Percentiles rank a stretch among this genome's conserved stretches.
Evolutionary conservation across 2,888 invertebrate genomes (phyloP).

Genomic region (Entomobrya multifasciata): DNA sequence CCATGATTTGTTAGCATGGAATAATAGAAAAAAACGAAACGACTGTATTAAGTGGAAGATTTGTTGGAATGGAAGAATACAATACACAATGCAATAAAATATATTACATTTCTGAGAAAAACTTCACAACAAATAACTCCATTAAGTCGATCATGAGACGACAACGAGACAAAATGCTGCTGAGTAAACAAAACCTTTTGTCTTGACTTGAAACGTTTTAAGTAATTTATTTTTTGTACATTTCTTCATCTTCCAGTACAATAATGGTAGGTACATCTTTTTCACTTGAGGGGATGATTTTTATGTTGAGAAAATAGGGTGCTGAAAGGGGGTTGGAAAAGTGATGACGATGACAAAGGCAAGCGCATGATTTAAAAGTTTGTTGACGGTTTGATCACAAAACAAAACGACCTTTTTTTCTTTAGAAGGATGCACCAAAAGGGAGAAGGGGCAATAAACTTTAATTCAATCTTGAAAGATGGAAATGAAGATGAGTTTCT

Average conservation of each 20-base stretch:
- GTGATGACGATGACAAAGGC: background rate
- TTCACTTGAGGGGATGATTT: background rate
- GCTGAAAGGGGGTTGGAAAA: background rate
- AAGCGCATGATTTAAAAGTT: background rate
- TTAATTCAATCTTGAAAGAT: background rate
- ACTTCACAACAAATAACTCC: too few relatives aligned
- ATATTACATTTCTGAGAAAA: too few relatives aligned
- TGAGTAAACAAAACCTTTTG: background rate
- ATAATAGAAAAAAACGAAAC: too few relatives aligned
- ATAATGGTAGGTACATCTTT: background rate
- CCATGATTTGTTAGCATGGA: too few relatives aligned
- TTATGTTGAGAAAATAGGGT: background rate
- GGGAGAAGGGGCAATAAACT: background rate
- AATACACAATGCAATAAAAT: too few relatives aligned
- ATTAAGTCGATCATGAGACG: background rate
- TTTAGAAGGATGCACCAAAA: background rate
- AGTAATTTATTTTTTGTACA: background rate
- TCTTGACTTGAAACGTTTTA: background rate
- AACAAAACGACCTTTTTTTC: background rate
- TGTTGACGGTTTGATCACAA: background rate
- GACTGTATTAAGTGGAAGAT: too few relatives aligned
- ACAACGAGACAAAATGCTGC: background rate
- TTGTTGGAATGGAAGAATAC: too few relatives aligned
- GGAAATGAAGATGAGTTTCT: too few relatives aligned
- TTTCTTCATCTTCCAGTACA: background rate